Conservation (phyloP, 2,888 invertebrate species). For the Syritta pipiens region DNA sequence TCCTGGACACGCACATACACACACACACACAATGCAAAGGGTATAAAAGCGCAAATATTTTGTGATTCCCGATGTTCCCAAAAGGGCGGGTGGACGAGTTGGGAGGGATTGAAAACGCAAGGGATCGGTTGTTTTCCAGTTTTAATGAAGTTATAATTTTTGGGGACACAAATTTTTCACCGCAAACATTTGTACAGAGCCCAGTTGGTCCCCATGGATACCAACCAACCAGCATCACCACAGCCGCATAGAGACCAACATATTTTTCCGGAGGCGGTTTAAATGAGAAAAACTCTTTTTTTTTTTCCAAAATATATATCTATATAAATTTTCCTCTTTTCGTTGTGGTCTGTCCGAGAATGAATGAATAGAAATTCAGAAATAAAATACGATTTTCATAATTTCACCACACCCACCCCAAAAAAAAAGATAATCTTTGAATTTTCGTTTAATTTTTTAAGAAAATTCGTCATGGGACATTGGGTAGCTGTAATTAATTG, state of each 20-base stretch:
- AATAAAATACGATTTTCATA: conserved; percentile 17
- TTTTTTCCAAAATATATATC: conserved; percentile 11
- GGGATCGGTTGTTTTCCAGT: conserved; percentile 9
- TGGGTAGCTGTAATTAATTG: conserved; percentile 31
- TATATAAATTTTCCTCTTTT: too few relatives aligned
- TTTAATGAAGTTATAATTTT: conserved; percentile 33
- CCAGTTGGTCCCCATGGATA: background rate
- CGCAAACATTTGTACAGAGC: conserved; percentile 12
- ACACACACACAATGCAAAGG: background rate
- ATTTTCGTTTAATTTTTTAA: conserved; percentile 6
- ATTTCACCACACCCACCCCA: conserved; percentile 4
- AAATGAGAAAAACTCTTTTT: too few relatives aligned
- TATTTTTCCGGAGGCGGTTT: conserved; percentile 23
- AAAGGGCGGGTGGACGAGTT: background rate
- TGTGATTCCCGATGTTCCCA: conserved; percentile 1
- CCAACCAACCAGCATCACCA: background rate
- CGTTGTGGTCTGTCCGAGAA: conserved; percentile 10
- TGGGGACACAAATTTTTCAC: conserved; percentile 14
- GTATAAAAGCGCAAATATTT: background rate
- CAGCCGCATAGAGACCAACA: background rate
- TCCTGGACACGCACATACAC: too few relatives aligned
- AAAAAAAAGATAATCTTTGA: background rate
- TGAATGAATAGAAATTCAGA: conserved; percentile 23
- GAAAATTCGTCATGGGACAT: background rate
- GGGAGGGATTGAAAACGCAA: background rate